These are phyloP conservation scores for Uropsilus gracilis DNA, from an alignment of 2,113 vertebrate genomes.

Conservation along the genomic window DNA sequence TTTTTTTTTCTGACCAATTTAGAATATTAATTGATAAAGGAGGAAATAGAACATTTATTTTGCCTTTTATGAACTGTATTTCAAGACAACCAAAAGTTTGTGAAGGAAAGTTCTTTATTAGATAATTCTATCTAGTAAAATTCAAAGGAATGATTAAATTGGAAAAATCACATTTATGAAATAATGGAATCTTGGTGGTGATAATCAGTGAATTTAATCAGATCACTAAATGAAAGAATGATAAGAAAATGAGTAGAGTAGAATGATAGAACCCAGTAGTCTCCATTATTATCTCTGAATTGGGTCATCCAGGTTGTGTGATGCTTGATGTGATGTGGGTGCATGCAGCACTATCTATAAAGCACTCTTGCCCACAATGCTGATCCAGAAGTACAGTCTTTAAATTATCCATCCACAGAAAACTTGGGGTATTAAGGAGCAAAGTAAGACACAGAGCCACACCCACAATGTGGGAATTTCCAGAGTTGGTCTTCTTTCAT, in stretches of 20 bases:
- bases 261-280: neutral
- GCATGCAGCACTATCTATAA: no score
- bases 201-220: neutral
- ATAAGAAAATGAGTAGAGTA: neutral
- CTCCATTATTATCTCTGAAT: neutral
- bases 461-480: no score
- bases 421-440: no score
- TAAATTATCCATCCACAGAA: no score
- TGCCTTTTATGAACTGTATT: neutral
- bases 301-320: neutral
- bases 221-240: neutral
- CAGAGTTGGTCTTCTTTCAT: no score
- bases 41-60: neutral
- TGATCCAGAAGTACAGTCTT: no score
- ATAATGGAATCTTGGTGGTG: neutral
- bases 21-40: neutral
- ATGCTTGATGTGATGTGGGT: neutral
- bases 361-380: no score
- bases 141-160: neutral
- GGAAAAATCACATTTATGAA: neutral
- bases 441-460: no score
- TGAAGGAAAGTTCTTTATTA: slow-evolving; percentile 28
- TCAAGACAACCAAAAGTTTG: neutral
- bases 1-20: neutral
- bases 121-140: neutral